These are phyloP conservation scores for Hybognathus amarus DNA, from an alignment of 2,797 vertebrate species.

Conservation along the genomic window DNA sequence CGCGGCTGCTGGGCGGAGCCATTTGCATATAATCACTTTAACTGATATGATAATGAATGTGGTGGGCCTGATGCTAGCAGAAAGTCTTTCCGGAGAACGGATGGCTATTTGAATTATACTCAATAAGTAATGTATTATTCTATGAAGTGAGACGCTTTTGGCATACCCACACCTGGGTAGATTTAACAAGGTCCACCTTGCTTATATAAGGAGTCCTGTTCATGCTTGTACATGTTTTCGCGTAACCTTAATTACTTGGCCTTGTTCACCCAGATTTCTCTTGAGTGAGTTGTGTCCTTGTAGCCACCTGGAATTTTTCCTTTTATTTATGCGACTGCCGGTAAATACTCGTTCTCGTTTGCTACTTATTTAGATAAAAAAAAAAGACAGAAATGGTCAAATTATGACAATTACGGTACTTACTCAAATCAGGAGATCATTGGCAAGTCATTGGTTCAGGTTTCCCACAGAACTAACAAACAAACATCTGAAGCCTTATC, in stretches of 20 bases:
- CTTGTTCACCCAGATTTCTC: constrained; percentile 30
- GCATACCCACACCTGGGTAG: constrained; percentile 65
- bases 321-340: constrained; percentile 24
- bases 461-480: constrained; percentile 1
- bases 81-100: constrained; percentile 75
- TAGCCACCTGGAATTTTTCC: constrained; percentile 40
- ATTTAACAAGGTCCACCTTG: constrained; percentile 59
- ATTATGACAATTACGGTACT: constrained; percentile 15
- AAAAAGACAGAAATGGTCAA: constrained; percentile 3
- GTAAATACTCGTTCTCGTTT: not conserved
- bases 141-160: constrained; percentile 54
- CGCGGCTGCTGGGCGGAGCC: constrained; percentile 72
- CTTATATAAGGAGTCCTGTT: constrained; percentile 38
- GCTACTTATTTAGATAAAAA: not conserved
- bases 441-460: constrained; percentile 33
- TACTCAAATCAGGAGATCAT: constrained; percentile 37
- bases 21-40: constrained; percentile 84
- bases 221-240: constrained; percentile 43
- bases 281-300: constrained; percentile 36
- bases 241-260: constrained; percentile 41
- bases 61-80: constrained; percentile 77
- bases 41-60: constrained; percentile 82
- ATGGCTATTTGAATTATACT: constrained; percentile 79
- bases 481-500: not conserved
- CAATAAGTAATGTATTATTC: constrained; percentile 79